phyloP scores from a whole-genome alignment of 2,113 vertebrate species.

The Oncorhynchus masou region DNA sequence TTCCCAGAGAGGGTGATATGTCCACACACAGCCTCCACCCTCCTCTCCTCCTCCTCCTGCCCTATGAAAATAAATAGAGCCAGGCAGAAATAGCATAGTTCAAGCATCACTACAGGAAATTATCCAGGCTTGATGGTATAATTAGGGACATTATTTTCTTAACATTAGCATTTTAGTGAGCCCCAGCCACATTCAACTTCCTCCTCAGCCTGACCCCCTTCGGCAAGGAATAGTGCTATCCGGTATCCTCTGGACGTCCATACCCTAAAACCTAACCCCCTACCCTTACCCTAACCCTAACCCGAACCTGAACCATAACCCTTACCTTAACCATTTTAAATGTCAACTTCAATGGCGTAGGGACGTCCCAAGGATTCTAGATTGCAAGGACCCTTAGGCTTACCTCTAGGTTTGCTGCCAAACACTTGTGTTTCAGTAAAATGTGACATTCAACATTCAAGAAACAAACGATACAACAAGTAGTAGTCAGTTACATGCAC shows the following conservation, averaged over 20 bases:
- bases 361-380: no score
- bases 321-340: no score
- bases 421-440: no score
- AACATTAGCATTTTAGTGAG: slow-evolving; percentile 61
- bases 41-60: slow-evolving; percentile 27
- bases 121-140: slow-evolving; percentile 70
- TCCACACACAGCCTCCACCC: slow-evolving; percentile 61
- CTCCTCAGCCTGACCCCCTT: background rate
- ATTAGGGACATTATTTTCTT: slow-evolving; percentile 70
- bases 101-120: slow-evolving; percentile 75
- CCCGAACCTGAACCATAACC: no score
- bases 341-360: no score
- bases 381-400: no score
- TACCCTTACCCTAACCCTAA: no score
- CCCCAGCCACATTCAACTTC: slow-evolving; percentile 30
- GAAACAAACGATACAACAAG: background rate
- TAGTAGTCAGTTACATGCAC: background rate
- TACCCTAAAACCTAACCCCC: no score
- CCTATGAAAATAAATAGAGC: slow-evolving; percentile 73
- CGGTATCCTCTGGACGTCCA: no score
- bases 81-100: slow-evolving; percentile 73
- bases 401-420: no score
- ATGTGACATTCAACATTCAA: background rate
- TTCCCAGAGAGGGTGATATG: slow-evolving; percentile 74
- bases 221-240: no score